These are phyloP conservation scores for Ormia ochracea DNA, from an alignment of 2,888 invertebrate species.

Conservation along the genomic window DNA sequence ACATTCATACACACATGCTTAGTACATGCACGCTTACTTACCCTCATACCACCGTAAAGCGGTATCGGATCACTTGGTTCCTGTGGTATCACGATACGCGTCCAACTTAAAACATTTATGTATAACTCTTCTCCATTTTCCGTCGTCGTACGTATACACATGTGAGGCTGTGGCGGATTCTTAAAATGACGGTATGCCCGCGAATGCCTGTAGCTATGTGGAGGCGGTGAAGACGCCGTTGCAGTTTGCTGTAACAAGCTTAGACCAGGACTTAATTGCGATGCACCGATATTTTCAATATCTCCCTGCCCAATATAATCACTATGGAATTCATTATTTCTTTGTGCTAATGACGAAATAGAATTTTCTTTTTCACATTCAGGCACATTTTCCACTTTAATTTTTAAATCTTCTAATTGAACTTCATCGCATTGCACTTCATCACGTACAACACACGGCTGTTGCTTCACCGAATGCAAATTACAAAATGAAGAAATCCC, in stretches of 20 bases:
- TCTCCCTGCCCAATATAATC: background rate
- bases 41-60: conserved; percentile 85
- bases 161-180: conserved; percentile 86
- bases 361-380: too few species aligned
- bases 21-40: conserved; percentile 68
- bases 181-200: conserved; percentile 83
- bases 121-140: conserved; percentile 79
- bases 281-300: background rate
- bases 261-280: conserved; percentile 50
- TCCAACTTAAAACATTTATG: conserved; percentile 86
- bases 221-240: conserved; percentile 75
- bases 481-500: conserved; percentile 30
- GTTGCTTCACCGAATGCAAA: conserved; percentile 25
- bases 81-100: conserved; percentile 83
- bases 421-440: conserved; percentile 9
- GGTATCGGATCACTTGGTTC: conserved; percentile 83
- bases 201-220: conserved; percentile 80
- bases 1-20: background rate
- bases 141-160: conserved; percentile 82
- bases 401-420: conserved; percentile 29
- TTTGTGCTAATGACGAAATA: background rate
- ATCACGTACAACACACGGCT: background rate
- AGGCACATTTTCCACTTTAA: background rate
- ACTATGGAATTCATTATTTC: background rate
- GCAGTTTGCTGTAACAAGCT: conserved; percentile 46